A percentile compares a stretch with the other conserved stretches of the same genome.
phyloP scores from a whole-genome alignment of 1,140 invertebrate genomes.

The Aphelenchoides besseyi region DNA sequence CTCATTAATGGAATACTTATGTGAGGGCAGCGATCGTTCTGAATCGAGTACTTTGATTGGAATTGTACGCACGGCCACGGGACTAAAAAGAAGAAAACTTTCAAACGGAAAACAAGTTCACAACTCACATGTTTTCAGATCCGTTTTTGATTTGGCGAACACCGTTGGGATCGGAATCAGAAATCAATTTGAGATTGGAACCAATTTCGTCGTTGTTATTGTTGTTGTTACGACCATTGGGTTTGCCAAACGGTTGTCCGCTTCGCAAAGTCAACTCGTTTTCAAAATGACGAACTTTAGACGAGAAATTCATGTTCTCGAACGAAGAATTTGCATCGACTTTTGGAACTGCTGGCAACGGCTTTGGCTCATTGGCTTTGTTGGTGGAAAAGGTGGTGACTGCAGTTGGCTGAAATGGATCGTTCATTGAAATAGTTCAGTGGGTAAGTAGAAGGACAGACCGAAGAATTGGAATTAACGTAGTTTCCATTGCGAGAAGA shows the following conservation, averaged over 20 bases:
- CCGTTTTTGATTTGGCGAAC: not conserved
- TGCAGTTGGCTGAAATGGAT: not conserved
- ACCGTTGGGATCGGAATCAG: too few relatives aligned
- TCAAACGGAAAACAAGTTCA: not conserved
- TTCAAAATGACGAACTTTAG: slow-evolving; percentile 25
- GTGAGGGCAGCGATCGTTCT: not conserved
- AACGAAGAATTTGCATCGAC: slow-evolving; percentile 1
- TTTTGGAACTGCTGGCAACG: not conserved
- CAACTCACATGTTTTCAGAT: not conserved
- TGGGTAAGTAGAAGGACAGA: not conserved
- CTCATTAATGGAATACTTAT: not conserved
- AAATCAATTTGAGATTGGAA: too few relatives aligned
- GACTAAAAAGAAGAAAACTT: not conserved
- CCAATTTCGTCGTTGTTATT: not conserved
- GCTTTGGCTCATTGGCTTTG: slow-evolving; percentile 1
- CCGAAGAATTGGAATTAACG: not conserved
- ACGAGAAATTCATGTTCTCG: slow-evolving; percentile 24
- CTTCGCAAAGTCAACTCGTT: slow-evolving; percentile 11
- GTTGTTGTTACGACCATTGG: not conserved
- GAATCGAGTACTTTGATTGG: not conserved
- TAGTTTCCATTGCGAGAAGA: not conserved
- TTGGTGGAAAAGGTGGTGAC: slow-evolving; percentile 17
- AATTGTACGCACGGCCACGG: not conserved
- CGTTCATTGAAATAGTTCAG: not conserved
- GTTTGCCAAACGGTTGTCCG: not conserved